These are phyloP conservation scores for Plectropomus leopardus DNA, from an alignment of 2,113 vertebrate genomes.

Conservation along the genomic window DNA sequence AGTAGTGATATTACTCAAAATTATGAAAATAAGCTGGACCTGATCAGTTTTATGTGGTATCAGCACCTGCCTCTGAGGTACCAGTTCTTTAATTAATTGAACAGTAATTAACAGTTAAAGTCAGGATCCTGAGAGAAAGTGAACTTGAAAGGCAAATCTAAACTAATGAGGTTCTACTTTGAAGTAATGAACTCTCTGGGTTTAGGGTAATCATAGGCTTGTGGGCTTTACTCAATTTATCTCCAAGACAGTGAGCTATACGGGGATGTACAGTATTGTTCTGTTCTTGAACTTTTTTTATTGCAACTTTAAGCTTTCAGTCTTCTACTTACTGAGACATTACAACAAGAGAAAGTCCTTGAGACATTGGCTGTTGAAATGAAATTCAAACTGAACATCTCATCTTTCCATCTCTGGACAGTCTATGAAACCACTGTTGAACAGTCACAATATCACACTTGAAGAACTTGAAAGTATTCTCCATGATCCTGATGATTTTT, in stretches of 20 bases:
- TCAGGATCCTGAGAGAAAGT: slow-evolving; percentile 73
- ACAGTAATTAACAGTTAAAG: slow-evolving; percentile 80
- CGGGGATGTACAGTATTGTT: slow-evolving; percentile 27
- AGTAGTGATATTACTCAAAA: slow-evolving; percentile 59
- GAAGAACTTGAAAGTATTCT: not conserved
- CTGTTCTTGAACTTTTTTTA: slow-evolving; percentile 46
- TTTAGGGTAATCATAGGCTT: slow-evolving; percentile 74
- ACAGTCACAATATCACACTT: not conserved
- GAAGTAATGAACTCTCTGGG: slow-evolving; percentile 79
- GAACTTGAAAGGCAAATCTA: slow-evolving; percentile 80
- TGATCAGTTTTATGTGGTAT: slow-evolving; percentile 67
- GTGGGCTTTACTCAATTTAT: slow-evolving; percentile 66
- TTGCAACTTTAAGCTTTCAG: slow-evolving; percentile 22
- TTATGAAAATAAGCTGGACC: slow-evolving; percentile 69
- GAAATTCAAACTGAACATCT: not conserved
- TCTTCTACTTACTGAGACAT: slow-evolving; percentile 13
- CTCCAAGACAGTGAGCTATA: slow-evolving; percentile 51
- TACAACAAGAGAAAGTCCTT: not conserved
- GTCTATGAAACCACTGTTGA: not conserved
- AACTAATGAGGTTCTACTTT: slow-evolving; percentile 82
- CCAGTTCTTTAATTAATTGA: slow-evolving; percentile 75
- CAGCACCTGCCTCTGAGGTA: slow-evolving; percentile 79
- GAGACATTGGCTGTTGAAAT: not conserved
- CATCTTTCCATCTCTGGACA: not conserved
- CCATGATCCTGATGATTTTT: not conserved